Evolutionary conservation across 1,140 invertebrate genomes (phyloP).

Genomic region (Alviniconcha marisindica): DNA sequence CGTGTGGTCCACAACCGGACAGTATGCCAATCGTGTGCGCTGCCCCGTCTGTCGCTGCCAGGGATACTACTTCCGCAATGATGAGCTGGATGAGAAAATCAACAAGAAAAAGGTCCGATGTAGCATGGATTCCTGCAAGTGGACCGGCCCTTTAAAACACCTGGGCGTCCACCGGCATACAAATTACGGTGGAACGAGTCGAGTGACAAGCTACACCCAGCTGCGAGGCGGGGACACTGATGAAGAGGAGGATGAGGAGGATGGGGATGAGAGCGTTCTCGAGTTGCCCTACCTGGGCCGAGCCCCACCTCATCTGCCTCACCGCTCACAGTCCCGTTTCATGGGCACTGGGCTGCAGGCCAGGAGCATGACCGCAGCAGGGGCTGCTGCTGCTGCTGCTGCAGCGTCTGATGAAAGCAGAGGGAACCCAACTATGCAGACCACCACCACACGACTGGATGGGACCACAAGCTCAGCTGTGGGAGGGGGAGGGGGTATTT

Average conservation of each 20-base stretch:
- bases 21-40: constrained; percentile 59
- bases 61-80: constrained; percentile 61
- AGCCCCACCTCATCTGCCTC: constrained; percentile 9
- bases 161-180: constrained; percentile 60
- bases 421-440: not conserved
- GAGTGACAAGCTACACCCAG: not conserved
- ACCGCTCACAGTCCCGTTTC: constrained; percentile 13
- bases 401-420: not conserved
- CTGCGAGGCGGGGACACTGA: not conserved
- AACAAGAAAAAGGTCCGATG: constrained; percentile 62
- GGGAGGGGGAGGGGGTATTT: not conserved
- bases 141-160: constrained; percentile 62
- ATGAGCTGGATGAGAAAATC: constrained; percentile 60
- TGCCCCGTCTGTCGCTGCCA: constrained; percentile 70
- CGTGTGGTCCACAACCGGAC: constrained; percentile 68
- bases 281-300: constrained; percentile 17
- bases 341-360: constrained; percentile 22
- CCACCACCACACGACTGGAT: not conserved
- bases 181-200: constrained; percentile 47
- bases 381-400: not conserved
- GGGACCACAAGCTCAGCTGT: not conserved
- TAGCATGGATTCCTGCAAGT: constrained; percentile 59
- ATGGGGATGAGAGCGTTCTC: not conserved
- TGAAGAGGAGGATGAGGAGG: not conserved
- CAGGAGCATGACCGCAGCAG: not conserved